Evolutionary conservation across 2,113 vertebrate genomes (phyloP), one percentile per base, ranked within the genome.

Genomic region (Myotis brandtii): DNA sequence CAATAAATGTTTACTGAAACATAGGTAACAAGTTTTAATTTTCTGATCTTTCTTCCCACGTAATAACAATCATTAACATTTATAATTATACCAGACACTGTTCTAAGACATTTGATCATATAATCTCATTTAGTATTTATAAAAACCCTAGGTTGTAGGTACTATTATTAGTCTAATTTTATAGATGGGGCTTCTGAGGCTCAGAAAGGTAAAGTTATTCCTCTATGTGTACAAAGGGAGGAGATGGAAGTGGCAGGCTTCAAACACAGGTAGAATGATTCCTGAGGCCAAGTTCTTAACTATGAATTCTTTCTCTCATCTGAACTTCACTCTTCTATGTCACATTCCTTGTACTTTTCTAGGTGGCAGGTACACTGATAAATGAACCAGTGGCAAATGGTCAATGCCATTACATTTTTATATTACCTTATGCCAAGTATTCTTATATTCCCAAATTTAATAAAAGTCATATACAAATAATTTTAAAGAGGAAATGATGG

Each of bases 21-120:
- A 46, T 25, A 67, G 84, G n/a, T 88, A 92, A 84, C n/a, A 73
- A 40, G 14, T 50, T 95, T 92, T 56, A 85, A 91, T 95, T 91
- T 92, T 89, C 23, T 46, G 16, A 85, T 72, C 20, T 94, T 95
- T 86, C 21, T 11, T 89, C 8, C 11, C 18, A 66, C n/a, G 9
- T 82, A 84, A 89, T 81, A 81, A 77, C 10, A 10, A 84, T 73
- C 77, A 54, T 25, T 79, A 83, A 2, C 6, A 80, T 89, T 82
- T 93, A 69, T 34, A 48, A 66, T 90, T 80, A 93, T 76, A 21
- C 17, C 66, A 79, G 20, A 27, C 23, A 92, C 67, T 30, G 21
- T 48, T 73, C 13, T 89, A 95, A 93, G n/a, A 21, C 21, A 73
- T 80, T 85, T 85, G 54, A 88, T 64, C 10, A 34, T 34, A 56